Evolutionary conservation across 2,113 vertebrate genomes (phyloP).

Genomic region (Crotalus horridus): DNA sequence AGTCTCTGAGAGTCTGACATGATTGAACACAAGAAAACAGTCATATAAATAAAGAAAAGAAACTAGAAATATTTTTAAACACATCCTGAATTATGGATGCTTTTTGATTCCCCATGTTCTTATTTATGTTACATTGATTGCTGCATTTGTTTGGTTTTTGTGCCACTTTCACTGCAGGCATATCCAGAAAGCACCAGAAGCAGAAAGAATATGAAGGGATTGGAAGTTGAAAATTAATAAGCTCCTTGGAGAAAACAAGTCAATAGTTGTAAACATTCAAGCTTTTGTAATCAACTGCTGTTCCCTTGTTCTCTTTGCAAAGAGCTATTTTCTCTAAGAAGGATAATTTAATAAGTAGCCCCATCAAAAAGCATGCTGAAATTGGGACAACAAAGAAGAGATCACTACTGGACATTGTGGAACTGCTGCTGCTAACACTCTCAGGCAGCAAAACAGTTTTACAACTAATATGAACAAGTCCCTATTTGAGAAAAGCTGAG

Average conservation of each 20-base stretch:
- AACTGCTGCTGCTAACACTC: not conserved
- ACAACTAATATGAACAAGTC: not conserved
- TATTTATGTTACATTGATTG: not conserved
- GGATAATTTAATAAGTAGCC: not conserved
- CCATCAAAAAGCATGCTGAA: not conserved
- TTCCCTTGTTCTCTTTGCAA: not conserved
- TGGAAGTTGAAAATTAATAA: constrained; percentile 34
- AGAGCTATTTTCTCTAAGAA: not conserved
- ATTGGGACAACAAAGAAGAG: not conserved
- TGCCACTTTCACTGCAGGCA: not conserved
- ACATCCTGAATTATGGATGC: not conserved
- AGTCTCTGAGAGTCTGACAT: not conserved
- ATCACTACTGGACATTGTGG: not conserved
- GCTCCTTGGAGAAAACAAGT: constrained; percentile 27
- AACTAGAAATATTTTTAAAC: not conserved
- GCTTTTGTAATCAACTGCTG: not conserved
- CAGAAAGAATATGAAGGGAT: constrained; percentile 14
- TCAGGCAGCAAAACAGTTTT: not conserved
- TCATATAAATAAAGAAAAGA: not conserved
- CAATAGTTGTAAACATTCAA: constrained; percentile 32
- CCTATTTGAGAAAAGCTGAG: not conserved
- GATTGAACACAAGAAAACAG: not conserved
- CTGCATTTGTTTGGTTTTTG: not conserved
- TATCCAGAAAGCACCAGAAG: not conserved
- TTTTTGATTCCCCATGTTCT: not conserved